Conservation (phyloP, 2,888 invertebrate genomes). For the Cremastobaeus sp. region DNA sequence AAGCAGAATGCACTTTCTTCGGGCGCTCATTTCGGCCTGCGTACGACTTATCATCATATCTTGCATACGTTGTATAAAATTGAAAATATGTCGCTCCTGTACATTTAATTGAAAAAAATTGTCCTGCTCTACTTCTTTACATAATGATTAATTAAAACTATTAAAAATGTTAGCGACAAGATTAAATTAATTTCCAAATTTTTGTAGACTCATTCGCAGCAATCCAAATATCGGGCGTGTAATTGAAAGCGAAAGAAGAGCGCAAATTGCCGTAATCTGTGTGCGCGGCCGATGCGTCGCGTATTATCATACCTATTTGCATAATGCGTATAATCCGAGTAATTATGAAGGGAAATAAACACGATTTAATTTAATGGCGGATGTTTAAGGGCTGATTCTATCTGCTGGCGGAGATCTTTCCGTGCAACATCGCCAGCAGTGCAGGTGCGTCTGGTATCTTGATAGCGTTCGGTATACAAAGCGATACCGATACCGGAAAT, state of each 20-base stretch:
- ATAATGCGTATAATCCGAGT: constrained; percentile 78
- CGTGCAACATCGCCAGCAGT: constrained; percentile 41
- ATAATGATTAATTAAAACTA: too few relatives aligned
- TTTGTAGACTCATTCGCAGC: too few relatives aligned
- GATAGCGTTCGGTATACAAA: constrained; percentile 47
- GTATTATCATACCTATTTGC: constrained; percentile 77
- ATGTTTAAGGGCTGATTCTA: constrained; percentile 69
- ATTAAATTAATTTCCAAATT: too few relatives aligned
- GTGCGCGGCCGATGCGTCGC: constrained; percentile 57
- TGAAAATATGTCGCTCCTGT: too few relatives aligned
- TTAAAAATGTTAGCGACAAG: too few relatives aligned
- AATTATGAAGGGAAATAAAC: constrained; percentile 78
- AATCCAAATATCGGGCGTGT: background rate
- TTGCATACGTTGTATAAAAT: too few relatives aligned
- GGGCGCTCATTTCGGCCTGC: background rate
- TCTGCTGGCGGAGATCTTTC: constrained; percentile 53
- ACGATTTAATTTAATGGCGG: constrained; percentile 77
- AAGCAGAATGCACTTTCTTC: background rate
- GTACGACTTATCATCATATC: constrained; percentile 41
- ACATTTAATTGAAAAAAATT: too few relatives aligned
- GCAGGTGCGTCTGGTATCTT: constrained; percentile 55
- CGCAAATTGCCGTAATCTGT: constrained; percentile 75
- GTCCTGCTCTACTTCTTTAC: too few relatives aligned
- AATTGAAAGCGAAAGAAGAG: constrained; percentile 48
- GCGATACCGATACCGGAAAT: constrained; percentile 59